Base-by-base conservation (phyloP, 2,113 vertebrate species). In the Anthoscopus minutus region DNA sequence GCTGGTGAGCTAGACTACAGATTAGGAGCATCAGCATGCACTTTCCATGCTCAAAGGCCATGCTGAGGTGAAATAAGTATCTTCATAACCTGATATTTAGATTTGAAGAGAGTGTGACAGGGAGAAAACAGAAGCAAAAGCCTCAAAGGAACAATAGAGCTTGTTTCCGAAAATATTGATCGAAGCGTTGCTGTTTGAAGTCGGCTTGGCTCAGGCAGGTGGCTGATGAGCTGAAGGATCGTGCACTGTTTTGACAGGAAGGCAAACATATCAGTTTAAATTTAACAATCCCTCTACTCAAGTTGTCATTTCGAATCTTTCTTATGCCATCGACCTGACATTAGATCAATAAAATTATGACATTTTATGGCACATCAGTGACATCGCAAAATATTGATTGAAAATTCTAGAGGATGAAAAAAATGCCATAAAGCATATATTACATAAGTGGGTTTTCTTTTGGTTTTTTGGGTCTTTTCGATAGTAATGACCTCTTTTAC, bases 251-350 rank as follows among this genome's bases (percentile, higher is more conserved):
- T 66, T 96, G 94, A 94, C 83, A 95, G 77, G 37, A 86, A 94
- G 56, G 83, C 51, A 95, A 92, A 92, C 44, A 56, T 42, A 92
- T 92, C 91, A 81, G 72, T 84, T 96, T 64, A 93, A 94, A 95
- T 95, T 81, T 92, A 96, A 86, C 72, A 93, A 92, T 92, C 91
- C 44, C 38, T 92, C 77, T 70, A 88, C 83, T 94, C 76, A 15
- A 62, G 56, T 28, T 95, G 83, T 91, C 94, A 93, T 93, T 92
- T 53, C 64, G 81, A 93, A 88, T 76, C 80, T 84, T 95, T 86
- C 72, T 88, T 71, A 81, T 38, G 56, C 76, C 60, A 37, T 81
- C n/a, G 67, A 71, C 60, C 69, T 70, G 86, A 88, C 64, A 14
- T 66, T 20, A 54, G 69, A 93, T 93, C 92, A 90, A 96, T 96